Evolutionary conservation across 2,888 invertebrate species (phyloP), one percentile per base, ranked within the genome.

Genomic region (Drosophila atripex): DNA sequence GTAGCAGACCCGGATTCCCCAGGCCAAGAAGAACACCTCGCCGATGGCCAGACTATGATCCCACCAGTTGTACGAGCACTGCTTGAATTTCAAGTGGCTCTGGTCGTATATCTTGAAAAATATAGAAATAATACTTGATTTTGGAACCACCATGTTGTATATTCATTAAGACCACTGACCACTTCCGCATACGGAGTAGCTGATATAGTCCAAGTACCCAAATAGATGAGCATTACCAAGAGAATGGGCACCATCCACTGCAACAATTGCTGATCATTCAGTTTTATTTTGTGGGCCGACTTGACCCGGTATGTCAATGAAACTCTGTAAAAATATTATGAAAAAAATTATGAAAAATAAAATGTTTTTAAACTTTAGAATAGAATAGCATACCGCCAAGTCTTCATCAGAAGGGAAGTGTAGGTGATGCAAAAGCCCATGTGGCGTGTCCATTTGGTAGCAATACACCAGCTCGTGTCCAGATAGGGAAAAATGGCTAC

Each of bases 41-140:
- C 97, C 97, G 89, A 97, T 96, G 47, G 97, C 96, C 90, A 97
- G 93, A 90, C 96, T 97, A 91, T 97, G 97, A 93, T 97, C 97
- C 97, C 98, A 98, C 96, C 97, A 97, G 88, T 97, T 97, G 91
- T 96, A 97, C 32, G 95, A 94, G 92, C 98, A 98, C 89, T 97
- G 96, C 89, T 95, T 96, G 92, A 97, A 98, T 90, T 96, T 95
- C 70, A 97, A 93, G 55, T 95, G 95, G 78, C 93, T 93, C 78
- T 94, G 94, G 89, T 96, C 96, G 63, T 94, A 93, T 77, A 97
- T 96, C 93, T 94, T 76, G 5, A 51, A 57, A 7, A 38, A 30
- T 1, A 21, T 28, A 28, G 1, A 28, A 28, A 9, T n/a, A n/a
- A n/a, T n/a, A 28, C 8, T 9, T 2, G 9, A 28, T 9, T 28